phyloP scores from a whole-genome alignment of 2,888 invertebrate species.

The Cheilosia pagana region DNA sequence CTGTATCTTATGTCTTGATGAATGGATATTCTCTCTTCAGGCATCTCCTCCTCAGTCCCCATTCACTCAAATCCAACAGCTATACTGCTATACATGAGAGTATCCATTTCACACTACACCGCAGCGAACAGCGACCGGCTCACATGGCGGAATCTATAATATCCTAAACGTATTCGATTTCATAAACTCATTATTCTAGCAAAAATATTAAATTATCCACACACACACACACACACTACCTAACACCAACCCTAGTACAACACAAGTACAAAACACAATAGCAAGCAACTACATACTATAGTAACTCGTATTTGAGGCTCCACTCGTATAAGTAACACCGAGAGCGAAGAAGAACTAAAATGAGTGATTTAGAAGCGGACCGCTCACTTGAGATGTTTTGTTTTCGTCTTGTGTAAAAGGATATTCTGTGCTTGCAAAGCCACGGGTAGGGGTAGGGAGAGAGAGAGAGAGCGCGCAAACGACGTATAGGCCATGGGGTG shows the following conservation, averaged over 20 bases:
- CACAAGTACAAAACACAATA: background rate
- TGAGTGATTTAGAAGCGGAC: slow-evolving; percentile 60
- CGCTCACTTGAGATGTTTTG: slow-evolving; percentile 62
- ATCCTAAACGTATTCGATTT: slow-evolving; percentile 76
- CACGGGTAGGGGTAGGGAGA: background rate
- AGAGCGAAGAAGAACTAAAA: slow-evolving; percentile 19
- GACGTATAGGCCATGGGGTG: slow-evolving; percentile 9
- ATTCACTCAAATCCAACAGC: slow-evolving; percentile 21
- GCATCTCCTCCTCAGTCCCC: slow-evolving; percentile 4
- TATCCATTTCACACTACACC: slow-evolving; percentile 72
- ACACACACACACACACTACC: slow-evolving; percentile 47
- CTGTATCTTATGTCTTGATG: slow-evolving; percentile 68
- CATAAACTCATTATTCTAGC: slow-evolving; percentile 77
- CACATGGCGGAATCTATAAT: slow-evolving; percentile 76
- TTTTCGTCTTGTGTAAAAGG: slow-evolving; percentile 64
- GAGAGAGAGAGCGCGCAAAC: background rate
- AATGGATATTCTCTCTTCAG: slow-evolving; percentile 46
- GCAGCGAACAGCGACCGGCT: slow-evolving; percentile 71
- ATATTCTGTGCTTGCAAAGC: slow-evolving; percentile 43
- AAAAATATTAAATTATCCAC: slow-evolving; percentile 76
- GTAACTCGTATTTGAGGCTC: background rate
- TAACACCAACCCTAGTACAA: slow-evolving; percentile 21
- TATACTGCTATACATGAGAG: slow-evolving; percentile 51
- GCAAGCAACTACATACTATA: background rate
- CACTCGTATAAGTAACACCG: background rate